Evolutionary conservation across 1,140 invertebrate genomes (phyloP).

Genomic region (Caenorhabditis tropicalis): DNA sequence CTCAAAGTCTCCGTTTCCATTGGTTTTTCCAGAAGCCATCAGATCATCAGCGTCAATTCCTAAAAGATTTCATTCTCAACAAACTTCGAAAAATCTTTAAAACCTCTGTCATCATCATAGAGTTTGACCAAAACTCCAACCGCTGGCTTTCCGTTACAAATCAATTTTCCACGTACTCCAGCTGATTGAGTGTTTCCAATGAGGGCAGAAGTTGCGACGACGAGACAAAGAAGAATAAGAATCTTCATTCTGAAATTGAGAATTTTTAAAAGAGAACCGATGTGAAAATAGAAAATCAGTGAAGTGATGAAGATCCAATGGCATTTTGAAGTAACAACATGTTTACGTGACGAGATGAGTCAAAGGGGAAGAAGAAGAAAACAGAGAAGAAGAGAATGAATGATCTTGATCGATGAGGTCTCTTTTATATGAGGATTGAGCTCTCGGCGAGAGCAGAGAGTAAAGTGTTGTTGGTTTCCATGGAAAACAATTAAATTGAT

Average conservation of each 20-base stretch:
- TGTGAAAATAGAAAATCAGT: neutral
- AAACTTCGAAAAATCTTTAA: neutral
- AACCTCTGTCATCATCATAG: constrained; percentile 39
- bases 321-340: neutral
- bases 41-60: constrained; percentile 56
- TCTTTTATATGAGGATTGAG: too few relatives aligned
- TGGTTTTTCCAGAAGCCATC: constrained; percentile 57
- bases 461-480: neutral
- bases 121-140: constrained; percentile 32
- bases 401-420: neutral
- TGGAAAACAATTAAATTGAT: neutral
- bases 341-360: neutral
- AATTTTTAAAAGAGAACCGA: neutral
- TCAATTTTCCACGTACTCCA: constrained; percentile 49
- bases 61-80: neutral
- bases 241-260: constrained; percentile 33
- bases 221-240: constrained; percentile 24
- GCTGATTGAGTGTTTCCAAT: constrained; percentile 48
- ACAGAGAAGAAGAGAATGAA: neutral
- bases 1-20: constrained; percentile 57
- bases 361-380: neutral
- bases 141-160: constrained; percentile 47
- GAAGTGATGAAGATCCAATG: neutral
- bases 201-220: neutral
- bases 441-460: neutral